Base-by-base conservation (phyloP, 2,888 invertebrate genomes). In the Lasioglossum pauxillum region DNA sequence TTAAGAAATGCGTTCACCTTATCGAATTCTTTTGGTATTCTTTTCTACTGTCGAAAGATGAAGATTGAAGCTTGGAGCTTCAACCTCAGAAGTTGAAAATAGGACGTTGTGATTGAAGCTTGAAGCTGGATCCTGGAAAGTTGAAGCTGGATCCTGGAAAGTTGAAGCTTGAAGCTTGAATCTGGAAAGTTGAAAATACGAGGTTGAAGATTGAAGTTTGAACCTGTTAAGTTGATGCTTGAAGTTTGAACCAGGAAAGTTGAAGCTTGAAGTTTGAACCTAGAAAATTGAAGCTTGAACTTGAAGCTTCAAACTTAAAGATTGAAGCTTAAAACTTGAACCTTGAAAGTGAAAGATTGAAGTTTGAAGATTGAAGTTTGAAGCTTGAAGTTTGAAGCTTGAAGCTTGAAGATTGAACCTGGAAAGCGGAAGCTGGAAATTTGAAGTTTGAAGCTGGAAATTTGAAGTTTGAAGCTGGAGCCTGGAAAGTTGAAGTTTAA, bases 311-410 rank as follows among this genome's bases (percentile, higher is more conserved):
- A 31, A 31, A 0, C 31, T 31, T 1, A n/a, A n/a, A n/a, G n/a
- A 1, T 31, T 31, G 31, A 31, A 31, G 31, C 1, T 31, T 31
- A 2, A 31, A 31, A 0, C 31, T 31, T 1, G 31, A 31, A 31
- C 31, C 31, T 31, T 0, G 31, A 31, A 31, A 31, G 2, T 31
- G 1, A 2, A 60, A 27, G 12, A 0, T 41, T 41, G 41, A 41
- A 41, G 8, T 0, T 41, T 41, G 38, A 41, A 1, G 8, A 0
- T 8, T 8, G 38, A 41, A 41, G 0, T 1, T 41, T 0, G 38
- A 41, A 41, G 0, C 1, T 41, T 1, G 46, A 46, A 14, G 1
- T 0, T 16, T 16, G 16, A 5, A 46, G 1, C 1, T 49, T 0
- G 19, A 0, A 57, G 3, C 3, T 12, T 57, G 12, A 27, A 27